Conservation (phyloP, 1,140 invertebrate species). For the Alviniconcha marisindica region DNA sequence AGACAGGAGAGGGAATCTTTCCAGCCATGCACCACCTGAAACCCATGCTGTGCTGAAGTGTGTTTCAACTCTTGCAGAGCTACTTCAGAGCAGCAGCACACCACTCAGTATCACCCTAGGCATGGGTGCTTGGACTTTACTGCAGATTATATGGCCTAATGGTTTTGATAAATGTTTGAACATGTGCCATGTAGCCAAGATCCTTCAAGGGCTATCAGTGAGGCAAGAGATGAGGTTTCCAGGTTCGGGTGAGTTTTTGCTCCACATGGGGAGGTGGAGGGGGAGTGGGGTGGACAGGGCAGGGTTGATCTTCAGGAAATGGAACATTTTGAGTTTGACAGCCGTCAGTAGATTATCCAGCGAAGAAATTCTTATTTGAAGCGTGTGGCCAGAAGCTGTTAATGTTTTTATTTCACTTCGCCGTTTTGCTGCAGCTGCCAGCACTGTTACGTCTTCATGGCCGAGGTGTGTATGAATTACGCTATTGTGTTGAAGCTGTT, state of each 20-base stretch:
- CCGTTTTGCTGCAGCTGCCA: constrained; percentile 28
- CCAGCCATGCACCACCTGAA: too few relatives aligned
- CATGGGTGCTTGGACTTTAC: background rate
- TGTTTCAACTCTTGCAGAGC: background rate
- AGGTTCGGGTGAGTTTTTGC: too few relatives aligned
- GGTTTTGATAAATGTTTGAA: background rate
- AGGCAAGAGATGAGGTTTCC: too few relatives aligned
- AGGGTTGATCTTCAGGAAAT: too few relatives aligned
- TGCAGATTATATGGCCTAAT: background rate
- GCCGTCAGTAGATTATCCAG: background rate
- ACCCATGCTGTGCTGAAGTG: too few relatives aligned
- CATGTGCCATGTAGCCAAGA: background rate
- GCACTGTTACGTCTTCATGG: constrained; percentile 8
- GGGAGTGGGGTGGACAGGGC: too few relatives aligned
- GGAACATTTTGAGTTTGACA: too few relatives aligned
- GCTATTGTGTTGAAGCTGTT: background rate
- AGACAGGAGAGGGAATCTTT: too few relatives aligned
- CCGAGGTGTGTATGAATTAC: constrained; percentile 30
- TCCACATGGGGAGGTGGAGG: too few relatives aligned
- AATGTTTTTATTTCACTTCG: background rate
- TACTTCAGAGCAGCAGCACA: background rate
- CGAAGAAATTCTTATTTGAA: background rate
- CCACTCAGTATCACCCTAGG: background rate
- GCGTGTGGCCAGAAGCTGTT: background rate
- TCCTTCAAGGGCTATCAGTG: constrained; percentile 1